Percentiles rank a stretch among this genome's conserved stretches.
Evolutionary conservation across 1,140 invertebrate genomes (phyloP).

Genomic region (Batillaria attramentaria): DNA sequence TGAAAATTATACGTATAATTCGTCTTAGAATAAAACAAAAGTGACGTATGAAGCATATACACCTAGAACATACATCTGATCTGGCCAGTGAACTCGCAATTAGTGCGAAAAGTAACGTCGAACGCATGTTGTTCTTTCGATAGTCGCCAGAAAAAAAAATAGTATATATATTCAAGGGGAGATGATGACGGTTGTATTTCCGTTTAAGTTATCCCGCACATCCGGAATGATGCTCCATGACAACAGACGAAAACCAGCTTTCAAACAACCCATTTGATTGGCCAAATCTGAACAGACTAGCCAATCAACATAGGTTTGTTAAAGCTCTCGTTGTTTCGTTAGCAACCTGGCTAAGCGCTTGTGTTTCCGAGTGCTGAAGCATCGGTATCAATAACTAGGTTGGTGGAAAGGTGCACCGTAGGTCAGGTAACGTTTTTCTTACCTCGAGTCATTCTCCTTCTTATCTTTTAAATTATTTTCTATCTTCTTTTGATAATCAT

Average conservation of each 20-base stretch:
- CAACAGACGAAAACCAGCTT: not conserved
- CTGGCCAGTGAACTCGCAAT: no score
- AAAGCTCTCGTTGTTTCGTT: slow-evolving; percentile 6
- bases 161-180: no score
- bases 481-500: not conserved
- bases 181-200: no score
- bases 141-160: no score
- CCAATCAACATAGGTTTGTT: not conserved
- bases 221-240: no score
- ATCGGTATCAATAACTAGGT: not conserved
- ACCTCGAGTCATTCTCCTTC: not conserved
- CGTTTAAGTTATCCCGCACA: no score
- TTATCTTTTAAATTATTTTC: not conserved
- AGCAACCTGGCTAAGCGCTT: slow-evolving; percentile 13
- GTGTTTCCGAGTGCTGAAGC: not conserved
- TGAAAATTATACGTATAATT: no score
- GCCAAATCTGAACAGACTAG: not conserved
- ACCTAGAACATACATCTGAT: no score
- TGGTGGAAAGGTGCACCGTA: not conserved
- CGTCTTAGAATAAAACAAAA: no score
- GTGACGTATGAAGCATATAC: no score
- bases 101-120: no score
- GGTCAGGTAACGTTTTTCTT: not conserved
- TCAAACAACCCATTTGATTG: slow-evolving; percentile 9
- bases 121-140: no score